phyloP scores from a whole-genome alignment of 2,888 invertebrate species.

The Melanostoma scalare region DNA sequence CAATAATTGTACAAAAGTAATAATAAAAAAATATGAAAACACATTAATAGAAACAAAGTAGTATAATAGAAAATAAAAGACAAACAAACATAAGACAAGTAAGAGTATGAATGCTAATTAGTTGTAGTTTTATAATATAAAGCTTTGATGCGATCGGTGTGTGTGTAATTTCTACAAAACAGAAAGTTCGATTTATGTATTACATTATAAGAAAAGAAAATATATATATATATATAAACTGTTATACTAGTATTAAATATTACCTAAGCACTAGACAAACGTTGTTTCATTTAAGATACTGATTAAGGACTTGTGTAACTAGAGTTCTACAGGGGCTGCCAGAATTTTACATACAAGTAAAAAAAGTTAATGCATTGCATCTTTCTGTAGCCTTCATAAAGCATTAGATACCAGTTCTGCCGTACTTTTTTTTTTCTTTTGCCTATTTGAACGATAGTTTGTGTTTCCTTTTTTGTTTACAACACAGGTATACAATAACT shows the following conservation, averaged over 20 bases:
- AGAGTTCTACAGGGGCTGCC: slow-evolving; percentile 18
- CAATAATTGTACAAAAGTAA: slow-evolving; percentile 53
- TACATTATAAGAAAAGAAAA: slow-evolving; percentile 43
- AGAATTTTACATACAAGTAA: slow-evolving; percentile 7
- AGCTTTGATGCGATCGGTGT: slow-evolving; percentile 68
- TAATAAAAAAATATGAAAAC: slow-evolving; percentile 54
- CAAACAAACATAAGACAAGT: slow-evolving; percentile 19
- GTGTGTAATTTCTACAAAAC: slow-evolving; percentile 57
- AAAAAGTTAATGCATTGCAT: slow-evolving; percentile 13
- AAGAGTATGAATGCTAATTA: slow-evolving; percentile 43
- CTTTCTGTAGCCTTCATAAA: slow-evolving; percentile 16
- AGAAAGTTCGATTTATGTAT: slow-evolving; percentile 35
- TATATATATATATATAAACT: slow-evolving; percentile 10
- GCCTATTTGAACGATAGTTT: slow-evolving; percentile 18
- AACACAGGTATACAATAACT: slow-evolving; percentile 55
- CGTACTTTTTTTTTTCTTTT: slow-evolving; percentile 17
- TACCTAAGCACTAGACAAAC: slow-evolving; percentile 42
- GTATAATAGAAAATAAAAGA: slow-evolving; percentile 41
- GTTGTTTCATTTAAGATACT: slow-evolving; percentile 22
- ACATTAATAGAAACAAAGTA: slow-evolving; percentile 60
- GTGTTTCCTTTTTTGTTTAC: slow-evolving; percentile 22
- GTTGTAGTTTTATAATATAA: slow-evolving; percentile 54
- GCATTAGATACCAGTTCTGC: slow-evolving; percentile 41
- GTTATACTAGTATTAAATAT: slow-evolving; percentile 37
- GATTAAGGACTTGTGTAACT: slow-evolving; percentile 27